Conservation (phyloP, 1,140 invertebrate genomes). For the Notospermus geniculatus region DNA sequence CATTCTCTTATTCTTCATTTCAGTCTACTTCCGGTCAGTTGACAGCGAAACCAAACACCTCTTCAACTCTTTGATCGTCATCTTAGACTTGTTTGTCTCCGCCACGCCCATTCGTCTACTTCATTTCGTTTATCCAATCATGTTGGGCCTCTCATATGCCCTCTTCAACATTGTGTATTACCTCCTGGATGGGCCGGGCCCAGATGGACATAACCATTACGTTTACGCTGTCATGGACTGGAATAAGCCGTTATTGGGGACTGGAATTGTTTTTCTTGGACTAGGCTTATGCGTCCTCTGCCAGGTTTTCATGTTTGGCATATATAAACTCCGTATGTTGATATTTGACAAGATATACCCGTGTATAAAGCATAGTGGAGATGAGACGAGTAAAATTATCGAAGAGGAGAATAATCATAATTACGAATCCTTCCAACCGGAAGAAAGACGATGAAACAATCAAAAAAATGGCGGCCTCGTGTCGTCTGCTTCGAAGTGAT, state of each 20-base stretch:
- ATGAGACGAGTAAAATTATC: too few species aligned
- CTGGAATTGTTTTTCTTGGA: too few species aligned
- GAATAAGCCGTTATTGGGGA: slow-evolving; percentile 39
- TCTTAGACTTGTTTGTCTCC: slow-evolving; percentile 41
- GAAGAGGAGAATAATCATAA: too few species aligned
- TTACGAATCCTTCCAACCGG: too few species aligned
- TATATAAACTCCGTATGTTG: too few species aligned
- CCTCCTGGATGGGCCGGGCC: slow-evolving; percentile 41
- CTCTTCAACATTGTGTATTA: slow-evolving; percentile 51
- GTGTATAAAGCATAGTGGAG: too few species aligned
- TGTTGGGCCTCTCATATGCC: slow-evolving; percentile 44
- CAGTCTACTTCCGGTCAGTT: neutral
- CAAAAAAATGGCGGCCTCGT: too few species aligned
- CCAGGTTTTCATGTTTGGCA: too few species aligned
- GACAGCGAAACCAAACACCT: slow-evolving; percentile 30
- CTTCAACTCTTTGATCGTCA: slow-evolving; percentile 41
- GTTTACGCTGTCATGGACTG: slow-evolving; percentile 50
- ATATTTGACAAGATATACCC: too few species aligned
- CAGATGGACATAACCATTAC: slow-evolving; percentile 35
- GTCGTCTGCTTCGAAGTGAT: too few species aligned
- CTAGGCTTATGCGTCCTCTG: too few species aligned
- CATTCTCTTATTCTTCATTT: neutral
- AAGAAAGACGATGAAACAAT: too few species aligned
- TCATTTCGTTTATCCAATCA: slow-evolving; percentile 46
- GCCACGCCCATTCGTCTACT: slow-evolving; percentile 44